Conservation (phyloP, 1,140 invertebrate species). For the Plodia interpunctella region DNA sequence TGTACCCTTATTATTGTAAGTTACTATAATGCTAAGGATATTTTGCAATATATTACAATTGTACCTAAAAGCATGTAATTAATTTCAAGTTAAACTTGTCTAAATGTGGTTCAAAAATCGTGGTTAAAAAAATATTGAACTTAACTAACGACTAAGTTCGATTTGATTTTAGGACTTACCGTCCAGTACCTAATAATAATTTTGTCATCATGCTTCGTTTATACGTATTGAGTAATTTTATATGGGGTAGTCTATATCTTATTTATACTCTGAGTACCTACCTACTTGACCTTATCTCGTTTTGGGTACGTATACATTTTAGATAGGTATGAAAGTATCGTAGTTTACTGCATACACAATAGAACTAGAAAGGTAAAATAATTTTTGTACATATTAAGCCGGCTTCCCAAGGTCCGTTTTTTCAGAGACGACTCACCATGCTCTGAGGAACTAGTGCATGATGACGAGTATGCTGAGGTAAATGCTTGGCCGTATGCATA, state of each 20-base stretch:
- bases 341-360: too few relatives aligned
- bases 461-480: neutral
- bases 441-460: neutral
- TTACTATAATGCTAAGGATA: neutral
- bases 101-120: too few relatives aligned
- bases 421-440: neutral
- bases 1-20: constrained; percentile 63
- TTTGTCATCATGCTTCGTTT: too few relatives aligned
- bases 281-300: neutral
- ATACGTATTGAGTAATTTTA: too few relatives aligned
- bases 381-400: neutral
- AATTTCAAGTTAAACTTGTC: too few relatives aligned
- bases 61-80: too few relatives aligned
- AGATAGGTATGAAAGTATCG: too few relatives aligned
- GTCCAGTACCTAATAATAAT: too few relatives aligned
- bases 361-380: neutral
- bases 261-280: neutral
- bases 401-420: constrained; percentile 5
- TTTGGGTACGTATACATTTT: neutral
- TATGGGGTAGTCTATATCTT: too few relatives aligned
- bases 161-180: too few relatives aligned
- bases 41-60: neutral
- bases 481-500: neutral
- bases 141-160: too few relatives aligned
- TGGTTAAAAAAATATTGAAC: too few relatives aligned